These are phyloP conservation scores for Drosophila sp. DNA, from an alignment of 1,140 invertebrate species.

Conservation along the genomic window DNA sequence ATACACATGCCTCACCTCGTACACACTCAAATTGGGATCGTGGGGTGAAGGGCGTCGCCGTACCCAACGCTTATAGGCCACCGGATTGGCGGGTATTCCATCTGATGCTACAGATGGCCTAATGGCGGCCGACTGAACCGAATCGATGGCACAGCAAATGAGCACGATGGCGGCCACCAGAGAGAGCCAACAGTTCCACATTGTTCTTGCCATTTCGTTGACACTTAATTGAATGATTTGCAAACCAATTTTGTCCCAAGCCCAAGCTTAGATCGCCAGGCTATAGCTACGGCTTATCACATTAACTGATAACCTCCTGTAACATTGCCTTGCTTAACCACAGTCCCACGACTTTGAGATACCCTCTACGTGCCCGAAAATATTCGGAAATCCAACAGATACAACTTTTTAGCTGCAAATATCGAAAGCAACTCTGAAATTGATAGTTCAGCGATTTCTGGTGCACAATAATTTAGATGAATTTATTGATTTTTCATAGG, in stretches of 20 bases:
- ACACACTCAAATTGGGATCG: slow-evolving; percentile 32
- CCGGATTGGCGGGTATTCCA: slow-evolving; percentile 16
- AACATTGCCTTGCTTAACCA: slow-evolving; percentile 18
- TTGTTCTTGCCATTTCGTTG: slow-evolving; percentile 26
- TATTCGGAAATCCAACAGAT: no score
- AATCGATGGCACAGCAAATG: slow-evolving; percentile 11
- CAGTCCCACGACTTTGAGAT: background rate
- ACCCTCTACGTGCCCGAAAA: no score
- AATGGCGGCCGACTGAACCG: slow-evolving; percentile 17
- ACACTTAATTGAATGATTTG: slow-evolving; percentile 5
- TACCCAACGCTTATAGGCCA: slow-evolving; percentile 29
- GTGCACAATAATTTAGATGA: no score
- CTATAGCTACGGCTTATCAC: slow-evolving; percentile 30
- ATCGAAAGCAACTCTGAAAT: no score
- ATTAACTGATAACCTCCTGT: slow-evolving; percentile 33
- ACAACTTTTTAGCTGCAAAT: no score
- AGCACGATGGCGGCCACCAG: slow-evolving; percentile 7
- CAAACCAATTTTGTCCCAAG: background rate
- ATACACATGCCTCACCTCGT: slow-evolving; percentile 55
- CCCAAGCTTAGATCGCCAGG: background rate
- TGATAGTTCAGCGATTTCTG: no score
- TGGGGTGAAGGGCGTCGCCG: slow-evolving; percentile 23
- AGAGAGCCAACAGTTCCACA: background rate
- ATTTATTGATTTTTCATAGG: no score
- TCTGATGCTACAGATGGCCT: background rate